Conservation (phyloP, 2,113 vertebrate species). For the Podarcis raffonei region DNA sequence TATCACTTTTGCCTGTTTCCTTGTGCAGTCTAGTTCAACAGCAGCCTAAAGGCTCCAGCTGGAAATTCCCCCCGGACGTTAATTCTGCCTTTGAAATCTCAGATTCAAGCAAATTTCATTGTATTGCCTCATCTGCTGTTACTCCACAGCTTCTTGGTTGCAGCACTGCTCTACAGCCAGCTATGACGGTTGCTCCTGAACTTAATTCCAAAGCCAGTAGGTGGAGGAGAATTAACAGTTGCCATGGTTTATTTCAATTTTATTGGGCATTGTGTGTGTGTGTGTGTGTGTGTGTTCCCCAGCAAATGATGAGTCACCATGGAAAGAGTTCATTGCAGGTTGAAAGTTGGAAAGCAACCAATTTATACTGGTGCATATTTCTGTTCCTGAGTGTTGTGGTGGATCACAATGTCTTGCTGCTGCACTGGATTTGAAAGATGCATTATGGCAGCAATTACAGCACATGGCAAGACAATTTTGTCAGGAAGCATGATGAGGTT, state of each 20-base stretch:
- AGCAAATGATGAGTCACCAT: neutral
- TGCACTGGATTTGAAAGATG: neutral
- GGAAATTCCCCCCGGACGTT: too few relatives aligned
- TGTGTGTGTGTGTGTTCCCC: too few relatives aligned
- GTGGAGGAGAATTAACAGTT: neutral
- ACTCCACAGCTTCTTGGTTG: neutral
- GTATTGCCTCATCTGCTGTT: neutral
- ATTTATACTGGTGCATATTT: neutral
- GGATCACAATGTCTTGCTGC: neutral
- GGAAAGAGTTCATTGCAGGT: too few relatives aligned
- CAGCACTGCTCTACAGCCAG: neutral
- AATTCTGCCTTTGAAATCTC: too few relatives aligned
- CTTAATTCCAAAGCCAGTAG: neutral
- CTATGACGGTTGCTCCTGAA: neutral
- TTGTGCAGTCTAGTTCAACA: too few relatives aligned
- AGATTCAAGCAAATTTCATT: too few relatives aligned
- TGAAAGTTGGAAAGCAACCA: neutral
- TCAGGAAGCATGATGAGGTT: constrained; percentile 8
- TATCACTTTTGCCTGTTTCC: too few relatives aligned
- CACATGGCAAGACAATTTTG: constrained; percentile 5
- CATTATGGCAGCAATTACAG: neutral
- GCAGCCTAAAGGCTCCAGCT: too few relatives aligned
- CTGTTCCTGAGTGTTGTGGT: neutral
- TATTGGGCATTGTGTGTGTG: neutral
- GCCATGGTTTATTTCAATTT: neutral